A percentile compares a stretch with the other conserved stretches of the same genome.
These are phyloP conservation scores for Synergus itoensis DNA, from an alignment of 2,888 invertebrate species.

Conservation along the genomic window DNA sequence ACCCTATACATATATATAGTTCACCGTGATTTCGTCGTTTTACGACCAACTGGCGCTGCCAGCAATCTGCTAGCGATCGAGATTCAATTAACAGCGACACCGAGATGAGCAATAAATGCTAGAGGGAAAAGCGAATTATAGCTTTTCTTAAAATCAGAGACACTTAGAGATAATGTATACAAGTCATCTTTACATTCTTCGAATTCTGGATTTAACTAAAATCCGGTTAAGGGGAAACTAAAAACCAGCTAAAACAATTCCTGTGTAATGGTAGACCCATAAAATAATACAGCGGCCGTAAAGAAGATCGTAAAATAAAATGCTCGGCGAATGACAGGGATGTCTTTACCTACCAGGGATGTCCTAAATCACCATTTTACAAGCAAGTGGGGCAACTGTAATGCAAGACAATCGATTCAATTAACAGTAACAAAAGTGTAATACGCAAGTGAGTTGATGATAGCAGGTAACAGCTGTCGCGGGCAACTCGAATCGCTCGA, in stretches of 20 bases:
- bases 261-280: neutral
- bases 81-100: constrained; percentile 15
- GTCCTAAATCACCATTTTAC: constrained; percentile 6
- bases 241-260: neutral
- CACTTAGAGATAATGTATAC: neutral
- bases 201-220: neutral
- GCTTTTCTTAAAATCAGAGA: neutral
- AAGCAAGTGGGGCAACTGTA: neutral
- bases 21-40: neutral
- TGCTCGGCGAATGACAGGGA: neutral
- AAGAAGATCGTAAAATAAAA: neutral
- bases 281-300: neutral
- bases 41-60: neutral
- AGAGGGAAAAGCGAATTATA: neutral
- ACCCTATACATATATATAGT: neutral
- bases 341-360: too few species aligned
- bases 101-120: constrained; percentile 4
- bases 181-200: neutral
- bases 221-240: neutral
- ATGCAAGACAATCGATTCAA: constrained; percentile 65
- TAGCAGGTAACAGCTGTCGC: constrained; percentile 68
- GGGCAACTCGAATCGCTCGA: constrained; percentile 59
- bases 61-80: constrained; percentile 14
- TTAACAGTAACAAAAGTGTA: constrained; percentile 70
- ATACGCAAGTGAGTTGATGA: constrained; percentile 66